These are phyloP conservation scores for Globodera rostochiensis DNA, from an alignment of 1,140 invertebrate species.

Conservation along the genomic window DNA sequence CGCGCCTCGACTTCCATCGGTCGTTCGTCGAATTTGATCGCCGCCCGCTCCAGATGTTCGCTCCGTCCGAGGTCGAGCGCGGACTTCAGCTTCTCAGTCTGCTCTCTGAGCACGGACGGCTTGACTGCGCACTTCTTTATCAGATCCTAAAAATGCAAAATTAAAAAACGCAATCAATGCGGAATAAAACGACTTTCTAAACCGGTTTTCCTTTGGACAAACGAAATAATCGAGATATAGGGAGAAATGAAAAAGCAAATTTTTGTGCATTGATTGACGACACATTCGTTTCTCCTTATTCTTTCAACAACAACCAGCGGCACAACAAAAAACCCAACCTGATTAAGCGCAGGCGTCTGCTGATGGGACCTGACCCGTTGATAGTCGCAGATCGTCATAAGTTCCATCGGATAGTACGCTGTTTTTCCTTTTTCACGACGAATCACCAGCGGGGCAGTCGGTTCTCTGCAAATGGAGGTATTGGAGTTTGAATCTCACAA, in stretches of 20 bases:
- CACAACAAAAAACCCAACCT: not conserved
- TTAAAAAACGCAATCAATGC: no score
- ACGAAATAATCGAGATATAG: no score
- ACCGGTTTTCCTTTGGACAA: no score
- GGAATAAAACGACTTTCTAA: no score
- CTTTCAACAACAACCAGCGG: not conserved
- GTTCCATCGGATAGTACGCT: conserved; percentile 23
- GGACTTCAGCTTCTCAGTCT: not conserved
- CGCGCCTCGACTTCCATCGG: conserved; percentile 5
- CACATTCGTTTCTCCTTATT: no score
- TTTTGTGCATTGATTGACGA: no score
- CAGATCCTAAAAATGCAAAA: conserved; percentile 25
- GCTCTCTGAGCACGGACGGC: not conserved
- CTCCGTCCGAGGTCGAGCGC: not conserved
- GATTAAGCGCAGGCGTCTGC: conserved; percentile 3
- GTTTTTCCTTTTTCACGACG: not conserved
- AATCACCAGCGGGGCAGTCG: not conserved
- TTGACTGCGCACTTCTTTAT: not conserved
- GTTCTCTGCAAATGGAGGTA: not conserved
- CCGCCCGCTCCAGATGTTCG: not conserved
- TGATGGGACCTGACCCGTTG: conserved; percentile 11
- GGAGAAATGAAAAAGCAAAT: no score
- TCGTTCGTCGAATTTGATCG: not conserved
- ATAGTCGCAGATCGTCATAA: conserved; percentile 10
- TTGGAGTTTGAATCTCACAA: not conserved